phyloP scores from a whole-genome alignment of 2,797 vertebrate genomes.

The Cetoscarus ocellatus region DNA sequence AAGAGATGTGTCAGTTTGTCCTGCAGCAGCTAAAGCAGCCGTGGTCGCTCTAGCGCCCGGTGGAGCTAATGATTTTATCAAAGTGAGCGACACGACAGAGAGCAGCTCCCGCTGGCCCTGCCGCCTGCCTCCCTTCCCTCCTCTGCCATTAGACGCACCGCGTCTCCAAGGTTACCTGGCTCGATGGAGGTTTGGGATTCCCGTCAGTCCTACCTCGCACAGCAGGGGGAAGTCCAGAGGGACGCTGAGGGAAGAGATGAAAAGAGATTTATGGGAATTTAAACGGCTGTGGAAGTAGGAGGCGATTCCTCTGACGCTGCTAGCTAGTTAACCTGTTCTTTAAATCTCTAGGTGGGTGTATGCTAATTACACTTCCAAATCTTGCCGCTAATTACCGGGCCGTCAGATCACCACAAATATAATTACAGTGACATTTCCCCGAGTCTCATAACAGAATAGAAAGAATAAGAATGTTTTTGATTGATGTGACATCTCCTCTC shows the following conservation, averaged over 20 bases:
- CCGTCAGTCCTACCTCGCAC: slow-evolving; percentile 32
- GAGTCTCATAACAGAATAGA: slow-evolving; percentile 28
- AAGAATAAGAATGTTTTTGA: slow-evolving; percentile 13
- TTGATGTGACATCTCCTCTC: slow-evolving; percentile 14
- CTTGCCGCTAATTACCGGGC: slow-evolving; percentile 60
- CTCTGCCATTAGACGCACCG: slow-evolving; percentile 47
- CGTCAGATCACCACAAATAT: slow-evolving; percentile 51
- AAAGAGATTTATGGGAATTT: slow-evolving; percentile 56
- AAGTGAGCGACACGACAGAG: slow-evolving; percentile 44
- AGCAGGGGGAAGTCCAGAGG: slow-evolving; percentile 14
- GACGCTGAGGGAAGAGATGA: slow-evolving; percentile 38
- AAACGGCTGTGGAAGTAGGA: slow-evolving; percentile 32
- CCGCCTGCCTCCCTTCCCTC: slow-evolving; percentile 31
- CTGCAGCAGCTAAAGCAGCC: slow-evolving; percentile 11
- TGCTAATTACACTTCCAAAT: slow-evolving; percentile 59
- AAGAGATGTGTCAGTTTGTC: slow-evolving; percentile 25
- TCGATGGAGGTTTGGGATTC: slow-evolving; percentile 57
- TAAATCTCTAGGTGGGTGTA: slow-evolving; percentile 49
- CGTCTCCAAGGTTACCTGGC: slow-evolving; percentile 67
- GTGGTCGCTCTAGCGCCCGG: slow-evolving; percentile 6
- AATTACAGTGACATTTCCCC: slow-evolving; percentile 61
- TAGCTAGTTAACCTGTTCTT: slow-evolving; percentile 54
- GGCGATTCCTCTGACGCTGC: slow-evolving; percentile 33
- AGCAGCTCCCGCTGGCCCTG: slow-evolving; percentile 48
- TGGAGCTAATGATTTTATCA: slow-evolving; percentile 60